A percentile compares a stretch with the other conserved stretches of the same genome.
Evolutionary conservation across 1,140 invertebrate species (phyloP).

Genomic region (Pogonomyrmex californicus): DNA sequence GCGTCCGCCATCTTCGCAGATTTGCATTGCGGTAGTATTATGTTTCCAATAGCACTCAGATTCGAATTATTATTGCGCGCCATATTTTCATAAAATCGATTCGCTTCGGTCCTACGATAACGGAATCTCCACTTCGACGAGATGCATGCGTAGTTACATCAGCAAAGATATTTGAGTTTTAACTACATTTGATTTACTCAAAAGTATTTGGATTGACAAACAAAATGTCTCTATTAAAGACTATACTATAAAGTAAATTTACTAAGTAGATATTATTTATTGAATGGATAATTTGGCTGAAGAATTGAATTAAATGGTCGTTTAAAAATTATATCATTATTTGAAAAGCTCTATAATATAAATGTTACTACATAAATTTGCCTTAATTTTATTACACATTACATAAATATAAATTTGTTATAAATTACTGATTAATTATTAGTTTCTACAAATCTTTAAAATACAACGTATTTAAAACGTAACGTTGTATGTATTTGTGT

Average conservation of each 20-base stretch:
- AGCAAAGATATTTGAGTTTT: neutral
- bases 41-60: conserved; percentile 3
- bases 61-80: conserved; percentile 8
- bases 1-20: neutral
- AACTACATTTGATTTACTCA: neutral
- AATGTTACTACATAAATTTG: neutral
- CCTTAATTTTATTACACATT: neutral
- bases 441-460: conserved; percentile 3
- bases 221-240: neutral
- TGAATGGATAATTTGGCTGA: neutral
- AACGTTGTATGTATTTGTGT: neutral
- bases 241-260: too few relatives aligned
- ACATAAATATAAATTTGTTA: neutral
- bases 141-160: neutral
- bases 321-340: neutral
- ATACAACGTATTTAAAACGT: neutral
- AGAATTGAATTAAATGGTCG: conserved; percentile 4
- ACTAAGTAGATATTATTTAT: too few relatives aligned
- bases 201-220: neutral
- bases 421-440: neutral
- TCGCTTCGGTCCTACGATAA: conserved; percentile 32
- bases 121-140: neutral
- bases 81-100: conserved; percentile 55
- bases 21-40: conserved; percentile 34
- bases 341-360: neutral